phyloP scores from a whole-genome alignment of 2,888 invertebrate genomes.

The Drosophila kokeensis region DNA sequence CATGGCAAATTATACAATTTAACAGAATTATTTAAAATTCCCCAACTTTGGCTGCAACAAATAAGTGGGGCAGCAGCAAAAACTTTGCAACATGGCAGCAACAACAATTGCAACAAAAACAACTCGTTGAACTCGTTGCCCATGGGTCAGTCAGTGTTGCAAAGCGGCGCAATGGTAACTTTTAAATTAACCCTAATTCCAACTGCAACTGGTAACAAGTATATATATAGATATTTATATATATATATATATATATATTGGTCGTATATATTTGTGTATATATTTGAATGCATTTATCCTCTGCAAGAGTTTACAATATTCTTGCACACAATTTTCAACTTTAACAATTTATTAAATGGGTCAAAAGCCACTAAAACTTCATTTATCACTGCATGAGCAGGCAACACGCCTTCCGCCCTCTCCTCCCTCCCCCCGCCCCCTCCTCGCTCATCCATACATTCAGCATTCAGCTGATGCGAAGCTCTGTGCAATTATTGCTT shows the following conservation, averaged over 20 bases:
- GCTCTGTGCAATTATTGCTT: conserved; percentile 49
- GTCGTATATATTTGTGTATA: conserved; percentile 11
- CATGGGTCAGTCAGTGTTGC: conserved; percentile 75
- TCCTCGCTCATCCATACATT: not conserved
- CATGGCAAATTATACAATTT: conserved; percentile 76
- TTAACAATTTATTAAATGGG: conserved; percentile 84
- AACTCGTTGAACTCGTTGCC: conserved; percentile 35
- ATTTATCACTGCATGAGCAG: conserved; percentile 83
- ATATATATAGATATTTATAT: conserved; percentile 2
- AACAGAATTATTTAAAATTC: conserved; percentile 78
- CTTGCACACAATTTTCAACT: conserved; percentile 78
- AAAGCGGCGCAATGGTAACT: conserved; percentile 63
- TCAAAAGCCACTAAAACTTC: conserved; percentile 84
- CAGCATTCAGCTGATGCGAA: conserved; percentile 48
- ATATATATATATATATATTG: not conserved
- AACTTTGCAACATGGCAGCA: conserved; percentile 65
- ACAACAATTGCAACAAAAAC: conserved; percentile 35
- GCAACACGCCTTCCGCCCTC: conserved; percentile 39
- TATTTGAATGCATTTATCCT: conserved; percentile 20
- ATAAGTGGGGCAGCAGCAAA: conserved; percentile 51
- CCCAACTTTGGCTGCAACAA: conserved; percentile 58
- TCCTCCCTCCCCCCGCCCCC: conserved; percentile 1
- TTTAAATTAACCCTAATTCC: conserved; percentile 82
- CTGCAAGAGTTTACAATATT: conserved; percentile 64
- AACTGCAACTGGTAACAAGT: conserved; percentile 26